These are phyloP conservation scores for Oncopodura yosiiana DNA, from an alignment of 1,140 invertebrate genomes.

Conservation along the genomic window DNA sequence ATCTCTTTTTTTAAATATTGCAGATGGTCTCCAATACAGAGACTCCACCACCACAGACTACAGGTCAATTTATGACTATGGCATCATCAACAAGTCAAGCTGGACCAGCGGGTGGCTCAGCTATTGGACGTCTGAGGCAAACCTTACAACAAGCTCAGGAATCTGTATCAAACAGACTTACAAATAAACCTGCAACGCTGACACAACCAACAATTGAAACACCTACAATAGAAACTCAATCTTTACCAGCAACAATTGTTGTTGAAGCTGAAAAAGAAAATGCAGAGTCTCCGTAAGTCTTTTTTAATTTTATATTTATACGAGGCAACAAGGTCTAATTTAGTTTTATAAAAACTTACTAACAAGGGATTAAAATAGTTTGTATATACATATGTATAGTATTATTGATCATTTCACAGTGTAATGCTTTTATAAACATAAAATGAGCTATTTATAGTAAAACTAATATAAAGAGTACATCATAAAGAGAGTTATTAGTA, in stretches of 20 bases:
- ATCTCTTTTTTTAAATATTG: not conserved
- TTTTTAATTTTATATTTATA: not conserved
- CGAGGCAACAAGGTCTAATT: too few species aligned
- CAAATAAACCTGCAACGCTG: conserved; percentile 32
- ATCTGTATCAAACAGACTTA: conserved; percentile 51
- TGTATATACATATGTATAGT: too few species aligned
- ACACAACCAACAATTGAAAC: conserved; percentile 15
- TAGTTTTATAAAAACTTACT: too few species aligned
- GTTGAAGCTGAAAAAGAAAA: conserved; percentile 27
- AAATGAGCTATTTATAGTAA: too few species aligned
- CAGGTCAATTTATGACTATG: conserved; percentile 12
- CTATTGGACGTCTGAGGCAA: conserved; percentile 32
- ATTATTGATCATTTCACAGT: too few species aligned
- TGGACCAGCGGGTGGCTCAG: conserved; percentile 15
- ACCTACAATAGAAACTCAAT: conserved; percentile 18
- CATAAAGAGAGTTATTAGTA: too few species aligned
- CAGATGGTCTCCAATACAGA: conserved; percentile 35
- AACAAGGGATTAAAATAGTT: too few species aligned
- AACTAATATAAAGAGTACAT: too few species aligned
- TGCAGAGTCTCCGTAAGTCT: conserved; percentile 30
- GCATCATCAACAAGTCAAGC: conserved; percentile 6
- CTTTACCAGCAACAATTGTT: conserved; percentile 20
- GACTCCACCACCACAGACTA: conserved; percentile 13
- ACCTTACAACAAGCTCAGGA: conserved; percentile 57
- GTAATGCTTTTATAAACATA: too few species aligned